Evolutionary conservation across 1,140 invertebrate genomes (phyloP), one percentile per base, ranked within the genome.

Genomic region (Neodiprion fabricii): DNA sequence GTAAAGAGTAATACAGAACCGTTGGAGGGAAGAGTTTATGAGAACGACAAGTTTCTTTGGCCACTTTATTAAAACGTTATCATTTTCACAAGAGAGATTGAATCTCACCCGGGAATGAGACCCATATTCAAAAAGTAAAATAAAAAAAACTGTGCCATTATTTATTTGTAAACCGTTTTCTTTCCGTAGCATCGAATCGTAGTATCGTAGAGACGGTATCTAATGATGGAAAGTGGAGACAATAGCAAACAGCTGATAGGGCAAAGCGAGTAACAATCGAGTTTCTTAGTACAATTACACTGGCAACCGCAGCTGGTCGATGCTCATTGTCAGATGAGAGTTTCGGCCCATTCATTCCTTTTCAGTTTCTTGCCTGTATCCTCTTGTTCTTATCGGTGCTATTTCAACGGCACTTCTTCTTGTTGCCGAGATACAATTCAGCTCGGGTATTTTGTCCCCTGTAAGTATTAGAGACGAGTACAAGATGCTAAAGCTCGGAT

Each of bases 291-390:
- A 17, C 53, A 61, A 61, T 61, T 61, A 61, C 53, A 61, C 53
- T 61, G 53, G 53, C 53, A 61, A 61, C 53, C 53, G 53, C 53
- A 61, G 11, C 53, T 61, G 53, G 53, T 61, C 53, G 53, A 61
- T 11, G 53, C n/a, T 61, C 53, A 61, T 61, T 61, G 53, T 61
- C 53, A 61, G 53, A 14, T 61, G 53, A 61, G n/a, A 61, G 53
- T 61, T 61, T 17, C 53, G 11, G 9, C 5, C 53, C 53, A 17
- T 61, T 61, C 11, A 61, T 61, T 61, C 53, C 53, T 61, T 61
- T 61, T 61, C 53, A 61, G 4, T 61, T 61, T 61, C 53, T 17
- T 14, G n/a, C 53, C 53, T 61, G 5, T 61, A 61, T 9, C n/a
- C 5, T 61, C 53, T 17, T 17, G 11, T 61, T 61, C 53, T 61